A percentile compares a stretch with the other conserved stretches of the same genome.
Conservation (phyloP, 2,797 vertebrate species). For the Epinephelus malabaricus region DNA sequence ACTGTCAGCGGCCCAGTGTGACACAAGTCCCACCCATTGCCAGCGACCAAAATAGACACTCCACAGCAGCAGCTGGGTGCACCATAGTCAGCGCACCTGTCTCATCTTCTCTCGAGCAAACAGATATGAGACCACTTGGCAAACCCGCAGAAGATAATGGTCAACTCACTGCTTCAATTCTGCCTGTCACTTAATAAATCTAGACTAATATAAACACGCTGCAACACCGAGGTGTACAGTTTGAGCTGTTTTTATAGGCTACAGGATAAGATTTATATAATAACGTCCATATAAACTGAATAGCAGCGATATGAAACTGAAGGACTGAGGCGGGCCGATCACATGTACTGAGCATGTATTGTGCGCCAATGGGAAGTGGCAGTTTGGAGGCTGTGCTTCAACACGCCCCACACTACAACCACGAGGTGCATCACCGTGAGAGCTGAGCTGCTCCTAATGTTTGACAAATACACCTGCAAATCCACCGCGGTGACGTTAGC, state of each 20-base stretch:
- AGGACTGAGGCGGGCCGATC: not conserved
- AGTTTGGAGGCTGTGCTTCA: conserved; percentile 41
- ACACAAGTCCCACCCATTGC: conserved; percentile 73
- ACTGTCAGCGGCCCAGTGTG: conserved; percentile 31
- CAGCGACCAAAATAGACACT: conserved; percentile 86
- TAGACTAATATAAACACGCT: not conserved
- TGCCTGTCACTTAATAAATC: not conserved
- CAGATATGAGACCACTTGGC: conserved; percentile 59
- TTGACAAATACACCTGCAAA: conserved; percentile 23
- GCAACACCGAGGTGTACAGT: not conserved
- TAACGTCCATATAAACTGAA: accelerated
- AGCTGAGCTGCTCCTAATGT: not conserved
- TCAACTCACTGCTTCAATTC: not conserved
- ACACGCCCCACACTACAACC: conserved; percentile 76
- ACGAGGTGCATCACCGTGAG: conserved; percentile 79
- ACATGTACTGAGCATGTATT: conserved; percentile 24
- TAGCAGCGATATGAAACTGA: not conserved
- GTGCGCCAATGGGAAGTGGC: conserved; percentile 69
- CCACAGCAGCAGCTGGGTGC: conserved; percentile 80
- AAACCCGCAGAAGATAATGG: conserved; percentile 18
- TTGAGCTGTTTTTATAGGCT: accelerated
- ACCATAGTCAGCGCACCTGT: conserved; percentile 81
- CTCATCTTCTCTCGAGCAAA: conserved; percentile 69
- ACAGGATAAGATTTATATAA: accelerated
- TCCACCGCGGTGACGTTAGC: not conserved